These are phyloP conservation scores for Stegophylla sp. DNA, from an alignment of 2,888 invertebrate species.

Conservation along the genomic window DNA sequence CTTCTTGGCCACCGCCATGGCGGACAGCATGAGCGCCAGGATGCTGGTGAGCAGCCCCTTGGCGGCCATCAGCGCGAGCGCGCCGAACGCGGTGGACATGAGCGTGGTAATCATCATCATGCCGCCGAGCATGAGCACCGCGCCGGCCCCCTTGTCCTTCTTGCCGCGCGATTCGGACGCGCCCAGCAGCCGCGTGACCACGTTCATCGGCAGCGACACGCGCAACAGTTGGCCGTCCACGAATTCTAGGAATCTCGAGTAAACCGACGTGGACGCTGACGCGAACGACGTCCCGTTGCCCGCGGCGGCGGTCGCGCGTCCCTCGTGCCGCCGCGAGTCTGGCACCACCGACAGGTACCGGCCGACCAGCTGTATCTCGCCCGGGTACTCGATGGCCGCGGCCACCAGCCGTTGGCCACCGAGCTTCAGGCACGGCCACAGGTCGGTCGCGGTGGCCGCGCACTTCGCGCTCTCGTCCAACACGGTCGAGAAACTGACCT, in stretches of 20 bases:
- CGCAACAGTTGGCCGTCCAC: not conserved
- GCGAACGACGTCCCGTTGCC: not conserved
- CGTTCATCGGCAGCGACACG: not conserved
- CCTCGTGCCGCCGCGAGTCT: not conserved
- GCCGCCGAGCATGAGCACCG: constrained; percentile 67
- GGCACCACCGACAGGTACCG: constrained; percentile 30
- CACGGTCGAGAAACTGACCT: not conserved
- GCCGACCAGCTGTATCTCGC: constrained; percentile 40
- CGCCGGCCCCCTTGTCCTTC: constrained; percentile 65
- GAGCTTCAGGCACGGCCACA: constrained; percentile 31
- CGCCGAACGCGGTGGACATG: constrained; percentile 78
- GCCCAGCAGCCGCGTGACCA: not conserved
- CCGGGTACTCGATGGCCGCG: not conserved
- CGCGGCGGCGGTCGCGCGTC: not conserved
- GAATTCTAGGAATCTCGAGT: constrained; percentile 1
- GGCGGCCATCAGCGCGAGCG: constrained; percentile 65
- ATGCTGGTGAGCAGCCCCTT: constrained; percentile 59
- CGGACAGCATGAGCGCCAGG: constrained; percentile 59
- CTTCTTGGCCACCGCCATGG: constrained; percentile 45
- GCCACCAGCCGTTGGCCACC: not conserved
- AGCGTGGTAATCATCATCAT: constrained; percentile 75
- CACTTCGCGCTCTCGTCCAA: constrained; percentile 29
- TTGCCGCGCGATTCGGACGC: constrained; percentile 63
- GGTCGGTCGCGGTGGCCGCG: not conserved
- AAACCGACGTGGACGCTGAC: not conserved